Evolutionary conservation across 2,797 vertebrate species (phyloP), one percentile per base, ranked within the genome.

Genomic region (Ateles fusciceps): DNA sequence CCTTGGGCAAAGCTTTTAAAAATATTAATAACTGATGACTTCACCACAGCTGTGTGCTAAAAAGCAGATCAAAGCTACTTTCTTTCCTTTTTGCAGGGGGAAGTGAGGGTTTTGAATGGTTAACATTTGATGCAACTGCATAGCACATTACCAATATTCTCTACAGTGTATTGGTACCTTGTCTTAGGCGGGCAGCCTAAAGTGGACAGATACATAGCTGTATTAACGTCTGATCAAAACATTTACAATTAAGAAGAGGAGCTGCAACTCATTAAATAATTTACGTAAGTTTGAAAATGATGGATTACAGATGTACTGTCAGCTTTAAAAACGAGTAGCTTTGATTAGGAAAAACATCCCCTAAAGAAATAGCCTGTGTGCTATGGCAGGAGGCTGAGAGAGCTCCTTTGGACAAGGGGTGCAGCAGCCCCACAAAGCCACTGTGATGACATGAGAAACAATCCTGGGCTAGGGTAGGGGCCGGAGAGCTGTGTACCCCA

Each of bases 21-120:
- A 98, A 93, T 97, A 97, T 96, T 97, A 96, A 97, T 96, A 97
- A 95, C 95, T 83, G 91, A 95, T 96, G 97, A 98, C 91, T 92
- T 98, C 96, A 97, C 76, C 89, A 75, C 36, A 64, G 85, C 26
- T 86, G 75, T 39, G 61, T 44, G n/a, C 81, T 95, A 84, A 95
- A 93, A 94, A 64, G 80, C 86, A 64, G 61, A 96, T 30, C 68
- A 92, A 87, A 97, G 90, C 85, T 72, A 64, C 36, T 57, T 76
- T 96, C 83, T 79, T 78, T 76, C 93, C 75, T 91, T 91, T 64
- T 50, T 55, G 74, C 83, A 57, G 85, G 36, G 57, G 87, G n/a
- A 83, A 48, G 64, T n/a, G 14, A 48, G 48, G 42, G 48, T 88
- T 55, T 90, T 0, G 1, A 68, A 74, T 13, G 24, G 46, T 83